Evolutionary conservation across 2,888 invertebrate species (phyloP).

Genomic region (Cremastinae sp.): DNA sequence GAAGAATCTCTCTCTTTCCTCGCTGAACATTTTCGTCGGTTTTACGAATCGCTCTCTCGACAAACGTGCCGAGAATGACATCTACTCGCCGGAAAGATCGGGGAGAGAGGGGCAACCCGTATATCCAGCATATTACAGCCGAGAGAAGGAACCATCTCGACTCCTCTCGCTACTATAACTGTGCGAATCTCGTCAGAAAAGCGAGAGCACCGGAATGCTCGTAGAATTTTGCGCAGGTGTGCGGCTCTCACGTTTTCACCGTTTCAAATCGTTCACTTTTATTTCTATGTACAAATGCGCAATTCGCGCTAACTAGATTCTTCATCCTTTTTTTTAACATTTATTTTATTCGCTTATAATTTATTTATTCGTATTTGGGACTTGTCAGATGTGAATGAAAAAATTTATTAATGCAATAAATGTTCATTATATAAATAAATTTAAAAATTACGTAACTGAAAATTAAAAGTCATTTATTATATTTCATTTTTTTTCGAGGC

Average conservation of each 20-base stretch:
- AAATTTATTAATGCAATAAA: too few relatives aligned
- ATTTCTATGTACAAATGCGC: neutral
- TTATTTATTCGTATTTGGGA: too few relatives aligned
- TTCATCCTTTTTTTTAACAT: too few relatives aligned
- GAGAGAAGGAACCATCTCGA: slow-evolving; percentile 9
- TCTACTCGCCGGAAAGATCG: slow-evolving; percentile 32
- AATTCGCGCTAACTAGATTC: too few relatives aligned
- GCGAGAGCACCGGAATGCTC: slow-evolving; percentile 34
- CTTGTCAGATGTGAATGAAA: too few relatives aligned
- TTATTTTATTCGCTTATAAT: too few relatives aligned
- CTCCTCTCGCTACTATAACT: slow-evolving; percentile 5
- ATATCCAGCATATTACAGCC: slow-evolving; percentile 37
- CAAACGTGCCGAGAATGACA: slow-evolving; percentile 75
- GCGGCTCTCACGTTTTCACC: slow-evolving; percentile 3
- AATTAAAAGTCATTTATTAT: too few relatives aligned
- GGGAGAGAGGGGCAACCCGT: slow-evolving; percentile 34
- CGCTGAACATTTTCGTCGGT: slow-evolving; percentile 70
- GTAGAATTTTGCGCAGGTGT: slow-evolving; percentile 56
- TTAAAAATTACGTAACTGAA: too few relatives aligned
- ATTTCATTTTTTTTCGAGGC: too few relatives aligned
- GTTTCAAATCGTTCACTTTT: too few relatives aligned
- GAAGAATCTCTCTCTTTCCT: slow-evolving; percentile 42
- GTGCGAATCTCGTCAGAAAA: slow-evolving; percentile 33
- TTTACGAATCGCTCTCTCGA: slow-evolving; percentile 72
- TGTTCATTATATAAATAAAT: too few relatives aligned